Conservation (phyloP, 2,113 vertebrate species). For the Tylochromis polylepis region DNA sequence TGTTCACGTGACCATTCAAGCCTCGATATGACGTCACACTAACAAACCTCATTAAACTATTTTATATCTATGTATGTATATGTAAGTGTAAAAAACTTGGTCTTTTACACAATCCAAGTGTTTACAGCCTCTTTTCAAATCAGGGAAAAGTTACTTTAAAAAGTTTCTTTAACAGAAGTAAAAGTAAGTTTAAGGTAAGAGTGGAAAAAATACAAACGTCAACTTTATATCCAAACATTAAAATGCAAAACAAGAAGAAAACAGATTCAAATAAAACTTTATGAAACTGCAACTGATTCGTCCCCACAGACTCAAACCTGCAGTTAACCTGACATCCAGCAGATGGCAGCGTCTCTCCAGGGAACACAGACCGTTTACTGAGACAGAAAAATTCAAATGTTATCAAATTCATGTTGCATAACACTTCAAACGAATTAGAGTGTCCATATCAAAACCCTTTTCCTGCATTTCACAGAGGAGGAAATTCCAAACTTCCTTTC, state of each 20-base stretch:
- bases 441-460: neutral
- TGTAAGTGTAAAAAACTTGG: rapidly evolving
- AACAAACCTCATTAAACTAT: neutral
- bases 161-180: neutral
- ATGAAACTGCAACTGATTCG: rapidly evolving
- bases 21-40: neutral
- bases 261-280: neutral
- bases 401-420: neutral
- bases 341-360: neutral
- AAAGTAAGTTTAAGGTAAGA: neutral
- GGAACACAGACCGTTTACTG: neutral
- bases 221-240: neutral
- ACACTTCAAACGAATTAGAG: neutral
- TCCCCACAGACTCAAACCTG: neutral
- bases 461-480: neutral
- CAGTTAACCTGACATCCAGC: neutral
- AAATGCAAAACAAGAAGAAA: neutral
- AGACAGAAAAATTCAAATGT: neutral
- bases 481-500: neutral
- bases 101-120: neutral
- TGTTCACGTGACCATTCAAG: neutral
- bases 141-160: neutral
- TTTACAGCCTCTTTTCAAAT: neutral
- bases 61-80: neutral
- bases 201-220: neutral